These are phyloP conservation scores for Meles meles DNA, from an alignment of 2,113 vertebrate genomes.

Conservation along the genomic window DNA sequence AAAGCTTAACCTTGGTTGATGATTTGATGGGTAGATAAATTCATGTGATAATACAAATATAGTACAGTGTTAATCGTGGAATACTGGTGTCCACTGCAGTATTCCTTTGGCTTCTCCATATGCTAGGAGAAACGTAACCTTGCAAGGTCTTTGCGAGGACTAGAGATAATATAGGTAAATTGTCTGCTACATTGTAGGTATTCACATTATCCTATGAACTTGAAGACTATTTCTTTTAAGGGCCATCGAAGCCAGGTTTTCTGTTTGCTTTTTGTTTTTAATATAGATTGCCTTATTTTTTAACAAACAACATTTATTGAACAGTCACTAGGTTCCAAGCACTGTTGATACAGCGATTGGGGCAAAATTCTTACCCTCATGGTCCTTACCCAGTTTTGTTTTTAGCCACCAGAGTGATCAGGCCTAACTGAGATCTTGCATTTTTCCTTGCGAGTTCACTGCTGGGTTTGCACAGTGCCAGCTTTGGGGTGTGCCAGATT, in stretches of 20 bases:
- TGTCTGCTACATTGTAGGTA: background rate
- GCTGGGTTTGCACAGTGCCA: background rate
- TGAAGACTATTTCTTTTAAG: constrained; percentile 34
- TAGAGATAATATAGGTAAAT: background rate
- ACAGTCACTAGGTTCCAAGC: background rate
- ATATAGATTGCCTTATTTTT: background rate
- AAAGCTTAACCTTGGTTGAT: constrained; percentile 27
- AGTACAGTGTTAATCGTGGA: background rate
- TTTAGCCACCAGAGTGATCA: background rate
- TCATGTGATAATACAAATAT: background rate
- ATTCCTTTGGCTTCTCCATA: constrained; percentile 1
- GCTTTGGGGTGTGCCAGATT: background rate
- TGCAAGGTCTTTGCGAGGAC: background rate
- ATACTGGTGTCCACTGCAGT: background rate
- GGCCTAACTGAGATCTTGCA: background rate
- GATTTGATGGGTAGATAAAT: background rate
- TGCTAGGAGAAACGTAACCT: background rate
- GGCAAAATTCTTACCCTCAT: background rate
- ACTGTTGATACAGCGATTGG: background rate
- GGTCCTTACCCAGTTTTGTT: background rate
- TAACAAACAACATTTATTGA: background rate
- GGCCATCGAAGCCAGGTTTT: background rate
- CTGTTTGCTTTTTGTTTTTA: constrained; percentile 19
- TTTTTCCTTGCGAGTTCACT: background rate
- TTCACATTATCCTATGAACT: background rate